phyloP scores from a whole-genome alignment of 2,113 vertebrate species.

The Notechis scutatus region DNA sequence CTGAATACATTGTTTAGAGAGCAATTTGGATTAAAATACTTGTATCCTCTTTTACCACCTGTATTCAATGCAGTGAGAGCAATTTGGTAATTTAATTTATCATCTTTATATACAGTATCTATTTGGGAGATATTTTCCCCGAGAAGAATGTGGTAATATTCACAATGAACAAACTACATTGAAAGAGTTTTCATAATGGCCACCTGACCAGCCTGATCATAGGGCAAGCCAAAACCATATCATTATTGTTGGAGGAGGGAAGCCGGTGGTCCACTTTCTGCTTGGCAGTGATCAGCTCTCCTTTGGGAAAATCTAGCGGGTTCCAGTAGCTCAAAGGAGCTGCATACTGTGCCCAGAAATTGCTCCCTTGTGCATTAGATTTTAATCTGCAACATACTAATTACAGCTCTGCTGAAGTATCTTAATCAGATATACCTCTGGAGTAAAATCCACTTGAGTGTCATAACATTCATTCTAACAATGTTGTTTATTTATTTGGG shows the following conservation, averaged over 20 bases:
- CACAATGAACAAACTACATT: neutral
- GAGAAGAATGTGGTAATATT: neutral
- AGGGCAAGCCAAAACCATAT: neutral
- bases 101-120: neutral
- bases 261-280: neutral
- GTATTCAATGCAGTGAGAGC: neutral
- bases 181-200: neutral
- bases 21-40: neutral
- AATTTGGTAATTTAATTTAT: neutral
- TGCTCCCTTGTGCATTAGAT: neutral
- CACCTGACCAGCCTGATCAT: neutral
- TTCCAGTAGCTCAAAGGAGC: neutral
- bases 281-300: neutral
- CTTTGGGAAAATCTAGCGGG: neutral
- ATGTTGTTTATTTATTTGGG: neutral
- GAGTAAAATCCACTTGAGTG: neutral
- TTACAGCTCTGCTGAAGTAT: neutral
- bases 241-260: neutral
- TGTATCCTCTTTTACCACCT: neutral
- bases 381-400: neutral
- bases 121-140: neutral
- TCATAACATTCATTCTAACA: neutral
- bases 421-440: neutral
- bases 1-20: slow-evolving; percentile 21
- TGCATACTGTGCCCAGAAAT: neutral